phyloP scores from a whole-genome alignment of 1,140 invertebrate genomes.

The Drosophila dunni region DNA sequence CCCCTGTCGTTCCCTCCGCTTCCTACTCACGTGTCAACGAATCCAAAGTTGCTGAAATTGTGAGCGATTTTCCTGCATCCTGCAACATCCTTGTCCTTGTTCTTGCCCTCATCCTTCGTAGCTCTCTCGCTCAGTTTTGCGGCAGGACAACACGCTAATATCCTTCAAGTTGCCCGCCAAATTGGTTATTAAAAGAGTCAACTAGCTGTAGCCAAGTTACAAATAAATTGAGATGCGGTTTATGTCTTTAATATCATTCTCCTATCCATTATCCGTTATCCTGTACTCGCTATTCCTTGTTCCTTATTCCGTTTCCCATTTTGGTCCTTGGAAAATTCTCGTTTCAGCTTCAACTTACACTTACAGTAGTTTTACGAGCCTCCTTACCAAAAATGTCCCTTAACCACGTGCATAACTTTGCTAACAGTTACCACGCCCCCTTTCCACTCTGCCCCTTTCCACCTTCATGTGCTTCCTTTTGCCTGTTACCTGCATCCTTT shows the following conservation, averaged over 20 bases:
- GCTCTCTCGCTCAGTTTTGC: not conserved
- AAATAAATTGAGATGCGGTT: conserved; percentile 46
- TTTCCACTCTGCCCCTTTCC: not conserved
- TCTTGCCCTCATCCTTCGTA: not conserved
- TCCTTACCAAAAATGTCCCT: conserved; percentile 16
- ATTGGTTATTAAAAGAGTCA: conserved; percentile 79
- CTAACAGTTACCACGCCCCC: not conserved
- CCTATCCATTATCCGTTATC: no score
- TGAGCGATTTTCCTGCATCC: conserved; percentile 18
- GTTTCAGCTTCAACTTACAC: conserved; percentile 1
- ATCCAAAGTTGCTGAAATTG: not conserved
- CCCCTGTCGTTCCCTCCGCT: not conserved
- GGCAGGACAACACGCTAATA: conserved; percentile 50
- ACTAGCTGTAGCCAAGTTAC: conserved; percentile 44
- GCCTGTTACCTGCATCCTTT: not conserved
- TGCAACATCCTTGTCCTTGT: conserved; percentile 6
- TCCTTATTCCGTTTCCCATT: no score
- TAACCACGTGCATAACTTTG: conserved; percentile 32
- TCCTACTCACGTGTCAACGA: not conserved
- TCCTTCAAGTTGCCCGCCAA: conserved; percentile 64
- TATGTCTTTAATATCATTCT: conserved; percentile 4
- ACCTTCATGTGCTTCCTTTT: not conserved
- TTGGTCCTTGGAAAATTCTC: not conserved
- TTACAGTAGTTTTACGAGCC: conserved; percentile 27
- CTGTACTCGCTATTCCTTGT: no score